Percentiles rank a stretch among this genome's conserved stretches.
Evolutionary conservation across 2,113 vertebrate genomes (phyloP).

Genomic region (Calidris pygmaea): DNA sequence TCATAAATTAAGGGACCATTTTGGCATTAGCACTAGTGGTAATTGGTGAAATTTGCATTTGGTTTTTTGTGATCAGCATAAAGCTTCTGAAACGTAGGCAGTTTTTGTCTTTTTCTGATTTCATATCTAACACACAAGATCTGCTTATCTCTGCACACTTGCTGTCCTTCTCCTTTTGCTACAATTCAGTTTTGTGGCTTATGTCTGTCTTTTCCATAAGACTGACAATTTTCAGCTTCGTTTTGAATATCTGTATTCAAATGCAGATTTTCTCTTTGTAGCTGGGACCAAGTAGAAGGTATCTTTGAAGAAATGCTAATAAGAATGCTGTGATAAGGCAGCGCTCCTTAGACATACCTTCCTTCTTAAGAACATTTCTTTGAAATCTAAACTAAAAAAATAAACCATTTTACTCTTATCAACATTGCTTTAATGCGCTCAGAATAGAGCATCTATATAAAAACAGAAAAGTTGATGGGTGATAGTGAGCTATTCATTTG

Average conservation of each 20-base stretch:
- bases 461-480: neutral
- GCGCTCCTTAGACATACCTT: slow-evolving; percentile 1
- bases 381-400: slow-evolving; percentile 54
- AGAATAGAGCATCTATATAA: neutral
- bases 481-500: slow-evolving; percentile 1
- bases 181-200: neutral
- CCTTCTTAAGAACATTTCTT: slow-evolving; percentile 23
- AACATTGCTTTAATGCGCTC: slow-evolving; percentile 32
- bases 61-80: neutral
- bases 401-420: slow-evolving; percentile 46
- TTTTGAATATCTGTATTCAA: slow-evolving; percentile 32
- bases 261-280: slow-evolving; percentile 62
- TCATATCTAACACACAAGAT: neutral
- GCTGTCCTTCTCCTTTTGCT: neutral
- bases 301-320: slow-evolving; percentile 65
- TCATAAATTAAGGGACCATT: neutral
- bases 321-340: slow-evolving; percentile 11
- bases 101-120: neutral
- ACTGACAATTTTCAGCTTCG: neutral
- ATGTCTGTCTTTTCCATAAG: neutral
- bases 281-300: neutral
- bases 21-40: neutral
- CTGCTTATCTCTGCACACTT: neutral
- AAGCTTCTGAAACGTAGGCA: neutral
- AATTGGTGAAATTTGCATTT: neutral